These are phyloP conservation scores for Mus caroli DNA, from an alignment of 2,797 vertebrate species.

Conservation along the genomic window DNA sequence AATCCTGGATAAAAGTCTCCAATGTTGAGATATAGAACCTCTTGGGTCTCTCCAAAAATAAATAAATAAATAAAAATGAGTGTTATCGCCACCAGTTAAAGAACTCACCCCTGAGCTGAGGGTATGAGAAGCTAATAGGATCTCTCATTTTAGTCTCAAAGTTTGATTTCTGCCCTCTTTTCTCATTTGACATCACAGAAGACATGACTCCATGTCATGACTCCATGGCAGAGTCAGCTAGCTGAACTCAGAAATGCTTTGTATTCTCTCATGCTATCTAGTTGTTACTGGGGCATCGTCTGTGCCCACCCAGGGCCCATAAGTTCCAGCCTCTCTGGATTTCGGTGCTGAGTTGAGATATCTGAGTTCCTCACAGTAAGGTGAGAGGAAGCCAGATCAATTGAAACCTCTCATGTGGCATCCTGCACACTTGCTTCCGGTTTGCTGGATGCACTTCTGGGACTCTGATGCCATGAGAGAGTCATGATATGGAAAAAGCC, in stretches of 20 bases:
- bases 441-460: neutral
- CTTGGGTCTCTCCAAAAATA: neutral
- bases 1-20: neutral
- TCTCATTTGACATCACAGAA: neutral
- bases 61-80: too few species aligned
- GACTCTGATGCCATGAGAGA: neutral
- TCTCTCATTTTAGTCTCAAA: neutral
- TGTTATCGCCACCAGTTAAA: neutral
- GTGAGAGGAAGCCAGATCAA: neutral
- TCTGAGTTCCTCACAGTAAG: neutral
- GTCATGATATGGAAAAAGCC: neutral
- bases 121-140: neutral
- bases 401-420: neutral
- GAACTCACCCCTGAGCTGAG: neutral
- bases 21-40: neutral
- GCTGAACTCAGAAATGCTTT: neutral
- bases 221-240: neutral
- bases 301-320: neutral
- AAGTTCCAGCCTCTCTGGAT: neutral
- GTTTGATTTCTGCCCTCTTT: conserved; percentile 17
- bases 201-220: too few species aligned
- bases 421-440: neutral
- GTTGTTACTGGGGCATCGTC: neutral
- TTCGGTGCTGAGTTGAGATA: neutral
- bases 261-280: neutral